phyloP scores from a whole-genome alignment of 2,797 vertebrate genomes.

The Muraenolepis orangiensis region DNA sequence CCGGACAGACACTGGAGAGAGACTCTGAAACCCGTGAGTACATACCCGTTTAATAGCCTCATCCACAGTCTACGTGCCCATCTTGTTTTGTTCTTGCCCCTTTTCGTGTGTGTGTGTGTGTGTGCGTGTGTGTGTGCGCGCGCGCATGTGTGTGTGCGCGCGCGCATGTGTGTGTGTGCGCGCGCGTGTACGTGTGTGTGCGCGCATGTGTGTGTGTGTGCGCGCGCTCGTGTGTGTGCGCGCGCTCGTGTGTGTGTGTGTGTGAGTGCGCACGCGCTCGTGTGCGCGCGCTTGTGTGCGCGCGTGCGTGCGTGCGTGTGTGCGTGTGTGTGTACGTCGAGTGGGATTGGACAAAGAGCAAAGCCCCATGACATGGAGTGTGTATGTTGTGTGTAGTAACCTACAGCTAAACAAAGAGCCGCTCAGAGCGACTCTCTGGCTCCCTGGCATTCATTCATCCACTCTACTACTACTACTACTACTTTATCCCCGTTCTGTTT shows the following conservation, averaged over 20 bases:
- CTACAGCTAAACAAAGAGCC: constrained; percentile 79
- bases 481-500: too few relatives aligned
- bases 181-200: neutral
- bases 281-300: neutral
- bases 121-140: neutral
- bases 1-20: neutral
- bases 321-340: constrained; percentile 57
- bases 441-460: constrained; percentile 1
- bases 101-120: neutral
- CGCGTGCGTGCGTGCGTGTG: neutral
- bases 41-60: neutral
- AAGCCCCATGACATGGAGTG: constrained; percentile 72
- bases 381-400: constrained; percentile 60
- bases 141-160: neutral
- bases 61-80: constrained; percentile 4
- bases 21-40: constrained; percentile 41
- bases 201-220: neutral
- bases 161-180: neutral
- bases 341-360: constrained; percentile 74
- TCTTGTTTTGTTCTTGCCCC: constrained; percentile 37
- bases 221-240: neutral
- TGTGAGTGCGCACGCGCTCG: constrained; percentile 17
- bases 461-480: constrained; percentile 49
- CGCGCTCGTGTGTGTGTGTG: neutral
- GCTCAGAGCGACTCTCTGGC: constrained; percentile 35